Percentiles rank a stretch among this genome's conserved stretches.
phyloP scores from a whole-genome alignment of 2,888 invertebrate genomes.

The Caenorhabditis afra region DNA sequence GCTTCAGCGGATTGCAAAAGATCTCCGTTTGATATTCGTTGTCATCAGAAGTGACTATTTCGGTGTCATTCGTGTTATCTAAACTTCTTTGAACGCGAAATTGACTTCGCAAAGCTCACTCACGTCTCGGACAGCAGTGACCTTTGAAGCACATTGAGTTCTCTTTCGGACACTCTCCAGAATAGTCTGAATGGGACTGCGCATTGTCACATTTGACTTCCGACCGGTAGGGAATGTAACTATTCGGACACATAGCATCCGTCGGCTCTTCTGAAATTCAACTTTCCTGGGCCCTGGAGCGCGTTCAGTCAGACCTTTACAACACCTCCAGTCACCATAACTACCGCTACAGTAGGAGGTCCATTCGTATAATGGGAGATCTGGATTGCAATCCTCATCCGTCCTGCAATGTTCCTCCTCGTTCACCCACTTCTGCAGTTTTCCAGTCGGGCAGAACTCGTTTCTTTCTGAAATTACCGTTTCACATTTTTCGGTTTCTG shows the following conservation, averaged over 20 bases:
- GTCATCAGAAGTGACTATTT: neutral
- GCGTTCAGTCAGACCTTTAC: conserved; percentile 6
- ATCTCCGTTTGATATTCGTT: conserved; percentile 9
- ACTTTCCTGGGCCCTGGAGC: neutral
- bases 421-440: neutral
- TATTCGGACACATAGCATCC: conserved; percentile 15
- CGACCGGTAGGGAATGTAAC: conserved; percentile 13
- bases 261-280: neutral
- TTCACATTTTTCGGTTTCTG: too few relatives aligned
- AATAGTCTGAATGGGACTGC: neutral
- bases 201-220: conserved; percentile 1
- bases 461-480: too few relatives aligned
- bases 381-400: conserved; percentile 16
- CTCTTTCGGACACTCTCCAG: conserved; percentile 13
- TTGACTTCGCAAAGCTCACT: neutral
- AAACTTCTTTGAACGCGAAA: too few relatives aligned
- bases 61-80: neutral
- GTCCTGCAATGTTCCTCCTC: neutral
- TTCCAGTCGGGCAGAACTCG: neutral
- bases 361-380: conserved; percentile 7
- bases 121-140: conserved; percentile 25
- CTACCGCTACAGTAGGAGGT: conserved; percentile 11
- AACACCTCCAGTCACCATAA: neutral
- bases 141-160: conserved; percentile 28
- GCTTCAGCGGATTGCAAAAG: conserved; percentile 7